phyloP scores from a whole-genome alignment of 1,140 invertebrate species.

The Limonius californicus region DNA sequence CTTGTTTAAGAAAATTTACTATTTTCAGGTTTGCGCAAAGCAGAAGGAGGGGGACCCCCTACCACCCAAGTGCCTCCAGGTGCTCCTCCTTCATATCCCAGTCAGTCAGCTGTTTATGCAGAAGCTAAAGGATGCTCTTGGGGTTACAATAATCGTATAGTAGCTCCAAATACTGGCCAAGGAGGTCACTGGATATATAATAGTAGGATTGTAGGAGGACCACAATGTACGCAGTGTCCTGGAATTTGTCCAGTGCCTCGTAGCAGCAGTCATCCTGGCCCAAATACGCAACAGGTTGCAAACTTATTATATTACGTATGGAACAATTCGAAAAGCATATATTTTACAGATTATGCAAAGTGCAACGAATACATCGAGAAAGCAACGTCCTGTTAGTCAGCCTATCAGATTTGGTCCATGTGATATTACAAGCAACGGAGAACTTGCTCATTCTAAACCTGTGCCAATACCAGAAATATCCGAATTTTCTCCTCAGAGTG shows the following conservation, averaged over 20 bases:
- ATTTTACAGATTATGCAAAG: not conserved
- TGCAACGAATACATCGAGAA: slow-evolving; percentile 25
- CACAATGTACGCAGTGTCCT: slow-evolving; percentile 45
- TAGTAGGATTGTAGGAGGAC: slow-evolving; percentile 36
- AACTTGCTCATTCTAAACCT: slow-evolving; percentile 35
- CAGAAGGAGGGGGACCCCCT: slow-evolving; percentile 27
- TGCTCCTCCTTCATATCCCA: slow-evolving; percentile 29
- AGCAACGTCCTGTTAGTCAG: slow-evolving; percentile 46
- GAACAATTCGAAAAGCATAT: too few relatives aligned
- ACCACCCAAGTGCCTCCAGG: slow-evolving; percentile 30
- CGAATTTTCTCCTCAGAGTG: slow-evolving; percentile 50
- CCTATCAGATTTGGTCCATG: slow-evolving; percentile 38
- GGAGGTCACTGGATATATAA: slow-evolving; percentile 46
- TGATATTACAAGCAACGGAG: slow-evolving; percentile 36
- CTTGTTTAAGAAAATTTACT: not conserved
- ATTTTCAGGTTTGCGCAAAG: slow-evolving; percentile 40
- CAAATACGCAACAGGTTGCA: slow-evolving; percentile 22
- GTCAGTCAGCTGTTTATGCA: slow-evolving; percentile 45
- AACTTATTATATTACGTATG: too few relatives aligned
- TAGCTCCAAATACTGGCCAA: slow-evolving; percentile 28
- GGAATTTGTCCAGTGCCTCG: slow-evolving; percentile 44
- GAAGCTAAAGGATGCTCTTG: slow-evolving; percentile 46
- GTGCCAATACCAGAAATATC: slow-evolving; percentile 51
- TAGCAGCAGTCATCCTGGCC: slow-evolving; percentile 44
- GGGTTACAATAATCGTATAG: slow-evolving; percentile 45